Evolutionary conservation across 2,797 vertebrate genomes (phyloP).

Genomic region (Notolepis coatsorum): DNA sequence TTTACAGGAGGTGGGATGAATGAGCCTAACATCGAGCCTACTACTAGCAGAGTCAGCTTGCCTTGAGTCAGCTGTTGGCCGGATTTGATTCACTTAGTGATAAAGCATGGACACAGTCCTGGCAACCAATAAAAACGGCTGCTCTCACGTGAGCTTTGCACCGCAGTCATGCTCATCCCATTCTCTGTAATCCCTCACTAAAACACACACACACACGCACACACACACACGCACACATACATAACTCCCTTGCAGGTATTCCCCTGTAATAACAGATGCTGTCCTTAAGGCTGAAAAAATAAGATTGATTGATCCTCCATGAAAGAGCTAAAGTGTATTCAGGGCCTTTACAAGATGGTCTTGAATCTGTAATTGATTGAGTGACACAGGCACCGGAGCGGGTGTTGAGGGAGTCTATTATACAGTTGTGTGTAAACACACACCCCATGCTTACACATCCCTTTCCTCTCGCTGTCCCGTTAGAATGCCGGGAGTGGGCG

Average conservation of each 20-base stretch:
- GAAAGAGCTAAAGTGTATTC: slow-evolving; percentile 1
- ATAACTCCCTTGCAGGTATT: slow-evolving; percentile 14
- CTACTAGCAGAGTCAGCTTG: slow-evolving; percentile 24
- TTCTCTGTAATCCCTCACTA: slow-evolving; percentile 59
- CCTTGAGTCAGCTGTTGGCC: slow-evolving; percentile 61
- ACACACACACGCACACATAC: not conserved
- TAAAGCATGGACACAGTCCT: slow-evolving; percentile 35
- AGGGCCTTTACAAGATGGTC: not conserved
- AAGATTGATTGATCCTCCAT: slow-evolving; percentile 34
- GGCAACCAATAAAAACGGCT: slow-evolving; percentile 68
- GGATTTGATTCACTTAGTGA: slow-evolving; percentile 65
- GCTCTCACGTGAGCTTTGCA: slow-evolving; percentile 63
- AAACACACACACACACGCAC: slow-evolving; percentile 4
- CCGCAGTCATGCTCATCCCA: slow-evolving; percentile 50
- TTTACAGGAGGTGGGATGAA: slow-evolving; percentile 26
- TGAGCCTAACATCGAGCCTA: too few relatives aligned
- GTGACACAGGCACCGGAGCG: not conserved
- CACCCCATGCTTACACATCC: slow-evolving; percentile 19
- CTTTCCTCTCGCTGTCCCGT: slow-evolving; percentile 46
- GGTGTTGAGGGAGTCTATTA: slow-evolving; percentile 4
- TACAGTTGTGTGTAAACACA: slow-evolving; percentile 1
- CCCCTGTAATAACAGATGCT: slow-evolving; percentile 26
- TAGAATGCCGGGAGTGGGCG: slow-evolving; percentile 49
- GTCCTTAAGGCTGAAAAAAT: slow-evolving; percentile 21
- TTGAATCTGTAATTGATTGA: not conserved